Evolutionary conservation across 2,113 vertebrate genomes (phyloP), one percentile per base, ranked within the genome.

Genomic region (Daphoenositta chrysoptera): DNA sequence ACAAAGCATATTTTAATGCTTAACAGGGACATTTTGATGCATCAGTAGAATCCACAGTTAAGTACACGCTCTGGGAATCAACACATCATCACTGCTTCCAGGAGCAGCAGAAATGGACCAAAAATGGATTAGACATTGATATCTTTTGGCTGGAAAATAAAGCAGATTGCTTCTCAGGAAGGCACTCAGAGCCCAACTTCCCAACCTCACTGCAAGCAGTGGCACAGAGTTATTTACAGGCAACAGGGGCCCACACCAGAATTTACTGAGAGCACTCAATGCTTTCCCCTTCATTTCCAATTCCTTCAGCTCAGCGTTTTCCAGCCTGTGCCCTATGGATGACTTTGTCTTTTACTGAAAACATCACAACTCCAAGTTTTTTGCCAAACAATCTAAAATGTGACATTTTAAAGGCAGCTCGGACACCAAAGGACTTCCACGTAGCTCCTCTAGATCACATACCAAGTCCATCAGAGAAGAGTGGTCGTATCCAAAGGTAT

Each of bases 111-210:
- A 89, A 95, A 88, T 40, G 40, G 89, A 76, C 66, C 90, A 83
- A 42, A 96, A 97, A 77, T 33, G 61, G 93, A 92, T 82, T 20
- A 68, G 91, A 86, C 35, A 0, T 83, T 94, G 93, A 90, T 71
- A 63, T 87, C 35, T 92, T 96, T 60, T 96, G 96, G 88, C 90
- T 80, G 78, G 72, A 71, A 96, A 95, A 94, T n/a, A 61, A 73
- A 95, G 80, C 94, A 94, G 94, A 93, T 95, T 95, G 92, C 63
- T 80, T 85, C 80, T 89, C 63, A 64, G 85, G 83, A 95, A 96
- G 1, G 3, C 2, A 3, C 91, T 75, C 22, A 0, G 73, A 95
- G 78, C 28, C n/a, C 78, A 96, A 11, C 50, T 66, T 63, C 53
- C 66, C 84, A 91, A 73, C 47, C 75, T 47, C 37, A 27, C 87